Evolutionary conservation across 1,140 invertebrate genomes (phyloP).

Genomic region (Octopus bimaculoides): DNA sequence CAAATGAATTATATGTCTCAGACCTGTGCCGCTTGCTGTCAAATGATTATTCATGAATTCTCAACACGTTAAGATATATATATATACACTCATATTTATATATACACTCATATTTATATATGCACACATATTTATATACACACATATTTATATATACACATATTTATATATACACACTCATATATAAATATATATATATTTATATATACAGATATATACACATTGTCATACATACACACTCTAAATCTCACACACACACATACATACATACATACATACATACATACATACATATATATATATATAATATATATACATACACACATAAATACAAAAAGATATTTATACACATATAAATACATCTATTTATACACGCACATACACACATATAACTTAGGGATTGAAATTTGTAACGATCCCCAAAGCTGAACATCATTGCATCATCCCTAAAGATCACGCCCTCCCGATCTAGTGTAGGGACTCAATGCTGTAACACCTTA

Average conservation of each 20-base stretch:
- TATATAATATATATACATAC: not conserved
- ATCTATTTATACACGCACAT: too few species aligned
- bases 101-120: not conserved
- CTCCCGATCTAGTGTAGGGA: too few species aligned
- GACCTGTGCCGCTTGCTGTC: not conserved
- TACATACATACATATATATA: not conserved
- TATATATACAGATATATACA: not conserved
- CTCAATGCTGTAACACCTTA: too few species aligned
- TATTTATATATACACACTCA: not conserved
- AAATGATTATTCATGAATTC: not conserved
- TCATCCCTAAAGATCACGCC: too few species aligned
- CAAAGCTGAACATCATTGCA: too few species aligned
- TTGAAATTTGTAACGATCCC: too few species aligned
- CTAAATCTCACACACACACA: not conserved
- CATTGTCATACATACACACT: not conserved
- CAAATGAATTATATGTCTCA: not conserved
- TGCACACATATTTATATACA: not conserved
- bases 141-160: not conserved
- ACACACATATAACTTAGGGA: too few species aligned
- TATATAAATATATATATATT: not conserved
- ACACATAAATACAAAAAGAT: not conserved
- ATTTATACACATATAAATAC: not conserved
- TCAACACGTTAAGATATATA: not conserved
- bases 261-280: not conserved
- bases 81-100: conserved; percentile 6